Evolutionary conservation across 2,888 invertebrate genomes (phyloP).

Genomic region (Rhagophthalmus giganteus): DNA sequence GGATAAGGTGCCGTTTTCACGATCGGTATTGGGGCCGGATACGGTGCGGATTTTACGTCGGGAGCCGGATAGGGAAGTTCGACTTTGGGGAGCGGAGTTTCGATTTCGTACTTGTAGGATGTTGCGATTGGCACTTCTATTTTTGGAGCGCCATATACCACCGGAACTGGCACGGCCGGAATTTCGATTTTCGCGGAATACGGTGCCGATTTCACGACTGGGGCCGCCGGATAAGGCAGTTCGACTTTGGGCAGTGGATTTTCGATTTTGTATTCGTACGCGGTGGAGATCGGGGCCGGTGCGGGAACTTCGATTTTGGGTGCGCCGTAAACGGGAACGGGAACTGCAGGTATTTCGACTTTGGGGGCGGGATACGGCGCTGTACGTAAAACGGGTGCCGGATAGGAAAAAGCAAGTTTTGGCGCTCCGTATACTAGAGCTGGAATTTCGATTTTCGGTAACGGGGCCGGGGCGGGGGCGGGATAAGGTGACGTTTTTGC

Average conservation of each 20-base stretch:
- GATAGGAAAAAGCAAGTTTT: slow-evolving; percentile 2
- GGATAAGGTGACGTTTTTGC: slow-evolving; percentile 4
- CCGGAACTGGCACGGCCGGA: too few species aligned
- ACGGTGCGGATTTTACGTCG: not conserved
- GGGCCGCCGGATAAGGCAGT: too few species aligned
- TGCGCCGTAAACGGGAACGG: not conserved
- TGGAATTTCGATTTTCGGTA: slow-evolving; percentile 2
- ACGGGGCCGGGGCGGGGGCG: slow-evolving; percentile 1
- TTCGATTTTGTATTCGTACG: slow-evolving; percentile 6
- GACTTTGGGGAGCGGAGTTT: too few species aligned
- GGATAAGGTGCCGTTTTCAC: too few species aligned
- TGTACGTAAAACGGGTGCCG: not conserved
- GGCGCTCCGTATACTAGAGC: not conserved
- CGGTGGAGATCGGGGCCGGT: not conserved
- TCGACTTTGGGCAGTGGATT: too few species aligned
- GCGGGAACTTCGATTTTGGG: slow-evolving; percentile 2
- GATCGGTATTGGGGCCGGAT: slow-evolving; percentile 1
- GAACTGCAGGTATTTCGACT: too few species aligned
- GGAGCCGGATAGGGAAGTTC: too few species aligned
- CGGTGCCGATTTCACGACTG: too few species aligned
- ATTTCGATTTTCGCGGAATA: too few species aligned
- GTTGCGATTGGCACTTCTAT: too few species aligned
- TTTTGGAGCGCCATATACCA: too few species aligned
- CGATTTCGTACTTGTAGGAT: too few species aligned
- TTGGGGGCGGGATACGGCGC: slow-evolving; percentile 1